Base-by-base conservation (phyloP, 2,113 vertebrate species). In the Monopterus albus region DNA sequence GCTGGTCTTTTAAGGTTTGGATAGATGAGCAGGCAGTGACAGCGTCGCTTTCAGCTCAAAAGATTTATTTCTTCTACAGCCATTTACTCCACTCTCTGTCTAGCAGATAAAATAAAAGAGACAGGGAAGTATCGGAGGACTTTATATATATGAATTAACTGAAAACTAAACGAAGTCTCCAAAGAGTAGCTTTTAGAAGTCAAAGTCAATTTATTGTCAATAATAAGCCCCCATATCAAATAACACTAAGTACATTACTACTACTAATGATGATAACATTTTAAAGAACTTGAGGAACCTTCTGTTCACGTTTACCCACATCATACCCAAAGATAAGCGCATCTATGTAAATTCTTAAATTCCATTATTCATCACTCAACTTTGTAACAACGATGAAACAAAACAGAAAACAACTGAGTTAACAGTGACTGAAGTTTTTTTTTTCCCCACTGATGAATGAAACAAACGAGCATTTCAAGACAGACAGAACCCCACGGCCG, bases 391-490 rank as follows among this genome's bases (percentile, higher is more conserved):
- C 39, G 33, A 20, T 10, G 21, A 69, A 17, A 13, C 29, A 31
- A 31, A 31, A 31, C 29, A 3, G 33, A 33, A 43, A 57, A 43
- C 52, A 62, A 38, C 45, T 31, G 47, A 68, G 15, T 23, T 8
- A 63, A 20, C 45, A 58, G 17, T 46, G 52, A 62, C 47, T 26
- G 31, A 15, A 69, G 38, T 26, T 78, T 72, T 75, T 67, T 35
- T n/a, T 76, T 74, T 64, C 64, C 12, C 36, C 39, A 35, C 20
- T 33, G 64, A 67, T 35, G 35, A 79, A 79, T 49, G 23, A 72
- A 78, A 75, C n/a, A 58, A 61, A 47, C 3, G 25, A 74, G 35
- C 18, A 53, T 81, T 81, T 71, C 21, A 13, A 61, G 42, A 40
- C 38, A 25, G 10, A 50, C 40, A 56, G 35, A 72, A 51, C 42